Evolutionary conservation across 2,888 invertebrate species (phyloP).

Genomic region (Biston betularia): DNA sequence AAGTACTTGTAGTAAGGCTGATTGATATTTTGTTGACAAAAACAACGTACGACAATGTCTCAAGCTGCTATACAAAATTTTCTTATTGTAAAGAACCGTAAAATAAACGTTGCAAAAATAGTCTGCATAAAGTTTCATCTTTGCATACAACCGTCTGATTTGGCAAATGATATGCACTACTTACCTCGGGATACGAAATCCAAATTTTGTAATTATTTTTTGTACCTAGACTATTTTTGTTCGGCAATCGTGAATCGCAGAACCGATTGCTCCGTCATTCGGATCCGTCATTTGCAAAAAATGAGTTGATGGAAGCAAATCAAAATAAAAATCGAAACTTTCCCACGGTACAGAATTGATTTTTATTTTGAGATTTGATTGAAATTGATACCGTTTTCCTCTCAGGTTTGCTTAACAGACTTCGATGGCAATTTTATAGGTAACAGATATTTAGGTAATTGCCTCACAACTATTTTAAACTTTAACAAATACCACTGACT

Average conservation of each 20-base stretch:
- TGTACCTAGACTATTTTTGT: conserved; percentile 55
- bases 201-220: conserved; percentile 62
- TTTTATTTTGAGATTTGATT: conserved; percentile 23
- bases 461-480: too few relatives aligned
- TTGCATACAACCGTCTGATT: conserved; percentile 60
- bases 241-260: conserved; percentile 65
- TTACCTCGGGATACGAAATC: conserved; percentile 67
- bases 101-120: conserved; percentile 50
- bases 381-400: conserved; percentile 14
- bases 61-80: neutral
- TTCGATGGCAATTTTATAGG: neutral
- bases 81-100: neutral
- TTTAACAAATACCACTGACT: too few relatives aligned
- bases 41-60: conserved; percentile 10
- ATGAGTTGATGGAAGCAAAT: conserved; percentile 54
- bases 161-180: conserved; percentile 70
- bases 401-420: neutral
- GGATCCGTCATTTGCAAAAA: conserved; percentile 67
- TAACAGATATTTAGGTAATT: neutral
- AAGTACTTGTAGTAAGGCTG: neutral
- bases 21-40: neutral
- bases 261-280: conserved; percentile 70
- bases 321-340: conserved; percentile 62
- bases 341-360: conserved; percentile 63
- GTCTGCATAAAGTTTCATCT: conserved; percentile 56